Percentiles rank a stretch among this genome's conserved stretches.
Evolutionary conservation across 37 sponge, comb jelly and placozoan species (phyloP).

Genomic region (Ianthella basta): DNA sequence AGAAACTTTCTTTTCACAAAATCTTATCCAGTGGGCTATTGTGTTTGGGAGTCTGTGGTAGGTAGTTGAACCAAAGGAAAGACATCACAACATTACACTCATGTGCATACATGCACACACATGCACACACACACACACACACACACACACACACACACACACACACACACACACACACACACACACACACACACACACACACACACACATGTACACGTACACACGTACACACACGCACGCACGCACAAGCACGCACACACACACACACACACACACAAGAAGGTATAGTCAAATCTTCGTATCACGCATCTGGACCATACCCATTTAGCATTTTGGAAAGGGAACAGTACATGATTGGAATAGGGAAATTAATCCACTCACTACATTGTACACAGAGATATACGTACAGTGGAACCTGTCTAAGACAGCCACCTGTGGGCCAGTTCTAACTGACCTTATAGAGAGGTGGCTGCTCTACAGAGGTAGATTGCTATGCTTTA

Average conservation of each 20-base stretch:
- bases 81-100: not conserved
- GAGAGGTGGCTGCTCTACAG: no score
- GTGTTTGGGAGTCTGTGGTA: no score
- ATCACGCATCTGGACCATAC: no score
- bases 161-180: constrained; percentile 30
- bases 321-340: no score
- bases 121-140: constrained; percentile 24
- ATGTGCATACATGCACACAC: constrained; percentile 8
- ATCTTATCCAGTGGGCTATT: no score
- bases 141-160: constrained; percentile 29
- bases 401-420: no score
- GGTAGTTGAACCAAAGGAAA: no score
- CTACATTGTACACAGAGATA: no score
- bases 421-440: no score
- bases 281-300: not conserved
- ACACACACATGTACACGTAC: constrained; percentile 37
- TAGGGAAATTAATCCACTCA: not conserved
- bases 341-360: not conserved
- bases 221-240: constrained; percentile 30
- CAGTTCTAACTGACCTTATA: no score
- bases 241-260: constrained; percentile 39
- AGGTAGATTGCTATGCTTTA: no score
- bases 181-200: constrained; percentile 43
- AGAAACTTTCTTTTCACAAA: no score
- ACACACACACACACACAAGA: constrained; percentile 16